Conservation (phyloP, 2,113 vertebrate species). For the Semnornis frantzii region DNA sequence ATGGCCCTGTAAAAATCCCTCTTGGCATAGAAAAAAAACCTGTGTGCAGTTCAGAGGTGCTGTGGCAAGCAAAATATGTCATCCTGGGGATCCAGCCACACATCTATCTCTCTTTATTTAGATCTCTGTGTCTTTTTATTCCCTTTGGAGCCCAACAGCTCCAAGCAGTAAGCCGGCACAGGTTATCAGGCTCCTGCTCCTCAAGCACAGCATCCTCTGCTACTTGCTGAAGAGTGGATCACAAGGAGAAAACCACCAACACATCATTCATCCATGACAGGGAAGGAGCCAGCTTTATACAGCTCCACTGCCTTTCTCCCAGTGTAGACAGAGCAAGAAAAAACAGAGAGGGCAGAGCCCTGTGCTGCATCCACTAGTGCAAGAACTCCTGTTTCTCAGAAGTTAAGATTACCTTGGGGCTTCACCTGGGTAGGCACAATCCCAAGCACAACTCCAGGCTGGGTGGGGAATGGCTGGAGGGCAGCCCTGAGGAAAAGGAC, state of each 20-base stretch:
- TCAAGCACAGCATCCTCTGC: neutral
- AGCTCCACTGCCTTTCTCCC: neutral
- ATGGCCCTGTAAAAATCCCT: slow-evolving; percentile 72
- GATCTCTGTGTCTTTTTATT: slow-evolving; percentile 9
- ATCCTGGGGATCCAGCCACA: neutral
- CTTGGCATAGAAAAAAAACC: slow-evolving; percentile 62
- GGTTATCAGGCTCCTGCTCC: neutral
- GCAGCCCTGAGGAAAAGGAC: no score
- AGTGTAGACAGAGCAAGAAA: neutral
- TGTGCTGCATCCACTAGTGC: neutral
- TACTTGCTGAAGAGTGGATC: neutral
- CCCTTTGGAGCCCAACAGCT: neutral
- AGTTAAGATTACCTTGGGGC: neutral
- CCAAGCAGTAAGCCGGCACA: neutral
- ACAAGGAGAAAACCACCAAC: neutral
- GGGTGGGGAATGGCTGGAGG: no score
- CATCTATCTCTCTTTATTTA: slow-evolving; percentile 22
- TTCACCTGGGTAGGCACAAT: neutral
- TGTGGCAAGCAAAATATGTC: slow-evolving; percentile 57
- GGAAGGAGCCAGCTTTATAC: neutral
- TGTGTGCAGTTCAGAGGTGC: slow-evolving; percentile 7
- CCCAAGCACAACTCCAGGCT: no score
- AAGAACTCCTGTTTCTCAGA: neutral
- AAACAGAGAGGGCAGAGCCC: neutral
- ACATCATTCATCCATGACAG: rapidly evolving